A percentile compares a stretch with the other conserved stretches of the same genome.
Conservation (phyloP, 37 sponge, comb jelly and placozoan species). For the Eunapius fragilis region DNA sequence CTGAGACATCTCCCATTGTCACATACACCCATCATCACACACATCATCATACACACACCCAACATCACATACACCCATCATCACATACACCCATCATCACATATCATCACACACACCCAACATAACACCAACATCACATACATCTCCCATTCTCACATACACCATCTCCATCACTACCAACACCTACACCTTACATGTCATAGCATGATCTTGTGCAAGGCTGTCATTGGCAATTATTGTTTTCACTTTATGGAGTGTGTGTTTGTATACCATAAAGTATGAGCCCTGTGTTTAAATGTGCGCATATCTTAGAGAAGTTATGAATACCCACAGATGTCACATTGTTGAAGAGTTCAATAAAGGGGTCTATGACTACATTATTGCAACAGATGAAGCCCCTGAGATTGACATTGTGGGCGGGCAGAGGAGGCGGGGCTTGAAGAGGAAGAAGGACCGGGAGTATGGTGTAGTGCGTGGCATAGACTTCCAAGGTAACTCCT, state of each 20-base stretch:
- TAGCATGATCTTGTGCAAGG: no score
- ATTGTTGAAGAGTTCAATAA: slow-evolving; percentile 90
- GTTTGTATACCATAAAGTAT: background rate
- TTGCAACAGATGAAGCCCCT: slow-evolving; percentile 89
- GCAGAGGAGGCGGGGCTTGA: slow-evolving; percentile 14
- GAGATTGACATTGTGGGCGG: background rate
- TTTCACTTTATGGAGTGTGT: background rate
- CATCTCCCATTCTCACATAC: no score
- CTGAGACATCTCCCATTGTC: background rate
- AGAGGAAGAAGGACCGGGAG: slow-evolving; percentile 79
- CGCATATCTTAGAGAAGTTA: background rate
- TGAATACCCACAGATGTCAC: slow-evolving; percentile 65
- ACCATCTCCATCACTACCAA: no score
- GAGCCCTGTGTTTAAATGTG: background rate
- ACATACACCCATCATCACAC: background rate
- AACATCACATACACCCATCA: no score
- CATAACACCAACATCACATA: no score
- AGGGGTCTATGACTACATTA: slow-evolving; percentile 95
- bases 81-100: no score
- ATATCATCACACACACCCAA: no score
- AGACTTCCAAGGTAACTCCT: slow-evolving; percentile 85
- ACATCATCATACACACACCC: no score
- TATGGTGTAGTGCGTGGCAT: slow-evolving; percentile 91
- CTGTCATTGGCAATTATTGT: no score
- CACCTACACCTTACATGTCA: no score